Percentiles rank a stretch among this genome's conserved stretches.
These are phyloP conservation scores for Microhierax caerulescens DNA, from an alignment of 2,797 vertebrate genomes.

Conservation along the genomic window DNA sequence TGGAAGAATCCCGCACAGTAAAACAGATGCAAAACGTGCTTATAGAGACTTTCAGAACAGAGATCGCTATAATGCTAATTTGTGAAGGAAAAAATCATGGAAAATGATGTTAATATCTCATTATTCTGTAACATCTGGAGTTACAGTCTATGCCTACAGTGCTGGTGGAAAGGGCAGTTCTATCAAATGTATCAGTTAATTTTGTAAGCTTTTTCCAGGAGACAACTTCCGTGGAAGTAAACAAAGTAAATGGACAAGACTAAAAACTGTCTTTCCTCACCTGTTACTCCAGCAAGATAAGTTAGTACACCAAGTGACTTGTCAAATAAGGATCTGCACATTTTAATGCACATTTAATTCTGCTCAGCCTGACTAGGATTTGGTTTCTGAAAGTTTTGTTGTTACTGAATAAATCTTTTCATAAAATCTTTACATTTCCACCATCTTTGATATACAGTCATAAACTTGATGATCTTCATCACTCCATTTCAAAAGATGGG, in stretches of 20 bases:
- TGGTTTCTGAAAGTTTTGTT: neutral
- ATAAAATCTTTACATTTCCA: neutral
- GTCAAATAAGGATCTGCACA: neutral
- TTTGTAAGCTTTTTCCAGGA: neutral
- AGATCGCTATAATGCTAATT: slow-evolving; percentile 86
- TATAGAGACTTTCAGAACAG: slow-evolving; percentile 87
- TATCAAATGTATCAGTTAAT: neutral
- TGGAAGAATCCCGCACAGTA: slow-evolving; percentile 89
- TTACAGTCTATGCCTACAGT: neutral
- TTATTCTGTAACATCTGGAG: neutral
- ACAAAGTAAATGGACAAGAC: neutral
- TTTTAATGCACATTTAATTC: neutral
- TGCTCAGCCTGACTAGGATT: neutral
- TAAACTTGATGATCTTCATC: neutral
- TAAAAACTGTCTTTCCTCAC: neutral
- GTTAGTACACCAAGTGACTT: neutral
- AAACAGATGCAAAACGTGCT: slow-evolving; percentile 86
- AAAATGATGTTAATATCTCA: neutral
- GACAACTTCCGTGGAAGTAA: neutral
- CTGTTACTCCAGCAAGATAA: neutral
- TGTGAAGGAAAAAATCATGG: slow-evolving; percentile 64
- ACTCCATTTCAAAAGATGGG: neutral
- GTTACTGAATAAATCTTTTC: slow-evolving; percentile 25
- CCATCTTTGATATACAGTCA: neutral
- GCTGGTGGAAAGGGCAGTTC: neutral